Evolutionary conservation across 2,797 vertebrate species (phyloP).

Genomic region (Emydoidea blandingii): DNA sequence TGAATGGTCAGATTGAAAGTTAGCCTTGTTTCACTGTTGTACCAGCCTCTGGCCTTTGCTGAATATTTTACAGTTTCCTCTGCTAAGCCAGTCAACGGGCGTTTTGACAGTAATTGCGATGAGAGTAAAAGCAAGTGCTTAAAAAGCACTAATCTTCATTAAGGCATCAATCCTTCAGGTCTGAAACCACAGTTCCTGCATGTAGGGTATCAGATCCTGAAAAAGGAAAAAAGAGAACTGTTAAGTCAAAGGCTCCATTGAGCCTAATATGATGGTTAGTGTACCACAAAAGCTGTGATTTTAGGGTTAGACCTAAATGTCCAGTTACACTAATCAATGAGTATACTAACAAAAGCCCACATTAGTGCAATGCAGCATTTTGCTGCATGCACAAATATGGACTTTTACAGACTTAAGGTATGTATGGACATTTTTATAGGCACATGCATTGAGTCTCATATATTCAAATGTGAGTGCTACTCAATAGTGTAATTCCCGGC

Average conservation of each 20-base stretch:
- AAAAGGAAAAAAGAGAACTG: neutral
- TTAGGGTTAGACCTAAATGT: neutral
- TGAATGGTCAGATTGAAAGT: fast-evolving
- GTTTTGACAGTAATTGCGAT: neutral
- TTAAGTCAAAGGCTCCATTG: neutral
- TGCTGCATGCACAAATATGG: neutral
- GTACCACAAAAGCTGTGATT: neutral
- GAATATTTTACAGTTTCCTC: neutral
- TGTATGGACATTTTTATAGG: neutral
- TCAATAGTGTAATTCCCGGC: neutral
- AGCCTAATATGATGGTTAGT: neutral
- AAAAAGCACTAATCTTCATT: neutral
- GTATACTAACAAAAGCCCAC: neutral
- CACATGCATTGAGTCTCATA: neutral
- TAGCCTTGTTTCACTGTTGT: neutral
- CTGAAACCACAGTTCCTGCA: neutral
- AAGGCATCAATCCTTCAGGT: neutral
- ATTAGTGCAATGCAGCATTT: neutral
- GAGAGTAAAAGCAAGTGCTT: neutral
- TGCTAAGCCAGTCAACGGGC: neutral
- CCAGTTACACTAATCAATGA: neutral
- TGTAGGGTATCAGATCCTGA: neutral
- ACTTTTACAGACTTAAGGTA: neutral
- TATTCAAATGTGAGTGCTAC: neutral
- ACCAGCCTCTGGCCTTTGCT: neutral